Evolutionary conservation across 2,888 invertebrate genomes (phyloP).

Genomic region (Hedychridium roseum): DNA sequence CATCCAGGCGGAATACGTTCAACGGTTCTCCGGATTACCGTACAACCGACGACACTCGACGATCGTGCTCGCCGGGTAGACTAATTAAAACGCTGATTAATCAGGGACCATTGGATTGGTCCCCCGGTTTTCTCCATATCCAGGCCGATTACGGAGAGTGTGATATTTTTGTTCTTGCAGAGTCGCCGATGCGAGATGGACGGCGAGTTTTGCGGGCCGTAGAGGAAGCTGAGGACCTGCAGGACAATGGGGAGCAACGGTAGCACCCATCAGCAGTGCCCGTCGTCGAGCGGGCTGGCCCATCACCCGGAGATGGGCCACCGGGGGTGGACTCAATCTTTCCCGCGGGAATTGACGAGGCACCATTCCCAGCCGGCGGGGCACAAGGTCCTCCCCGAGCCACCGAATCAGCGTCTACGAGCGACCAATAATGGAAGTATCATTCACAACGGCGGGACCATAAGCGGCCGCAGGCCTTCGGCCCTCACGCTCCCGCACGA

Average conservation of each 20-base stretch:
- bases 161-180: conserved; percentile 5
- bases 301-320: conserved; percentile 43
- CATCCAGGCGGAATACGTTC: no score
- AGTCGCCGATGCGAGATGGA: conserved; percentile 24
- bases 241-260: conserved; percentile 52
- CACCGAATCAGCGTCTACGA: conserved; percentile 74
- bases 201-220: conserved; percentile 13
- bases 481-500: conserved; percentile 56
- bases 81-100: no score
- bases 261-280: conserved; percentile 47
- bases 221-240: conserved; percentile 9
- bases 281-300: conserved; percentile 24
- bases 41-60: no score
- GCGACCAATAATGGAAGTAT: conserved; percentile 85
- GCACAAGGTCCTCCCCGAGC: conserved; percentile 75
- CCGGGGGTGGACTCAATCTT: conserved; percentile 55
- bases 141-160: no score
- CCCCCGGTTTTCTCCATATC: no score
- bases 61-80: no score
- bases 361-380: conserved; percentile 48
- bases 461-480: conserved; percentile 73
- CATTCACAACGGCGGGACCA: conserved; percentile 83
- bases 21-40: no score
- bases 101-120: no score
- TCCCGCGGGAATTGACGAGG: conserved; percentile 49